Evolutionary conservation across 2,888 invertebrate species (phyloP), one percentile per base, ranked within the genome.

Genomic region (Microctonus hyperodae): DNA sequence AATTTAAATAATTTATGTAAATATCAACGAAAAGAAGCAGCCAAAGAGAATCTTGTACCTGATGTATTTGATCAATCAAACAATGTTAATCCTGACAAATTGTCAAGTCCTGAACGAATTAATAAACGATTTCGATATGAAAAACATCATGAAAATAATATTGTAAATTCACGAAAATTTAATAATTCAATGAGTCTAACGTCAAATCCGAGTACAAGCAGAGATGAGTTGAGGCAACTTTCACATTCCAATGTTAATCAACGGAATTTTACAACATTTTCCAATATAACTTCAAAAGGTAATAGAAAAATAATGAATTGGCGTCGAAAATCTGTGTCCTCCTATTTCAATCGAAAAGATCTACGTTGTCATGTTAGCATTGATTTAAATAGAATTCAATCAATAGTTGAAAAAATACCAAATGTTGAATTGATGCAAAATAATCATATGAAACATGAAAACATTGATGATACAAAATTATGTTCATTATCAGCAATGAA

Each of bases 311-410:
- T 20, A n/a, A 20, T 33, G 35, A 11, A 33, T 31, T 7, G 16
- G 13, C 28, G 35, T 25, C 44, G 22, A 28, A 40, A n/a, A 44
- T 64, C 57, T 58, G 55, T 58, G 40, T 58, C 28, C 44, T 61
- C 40, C 33, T 67, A 35, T 51, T 44, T 35, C 33, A 53, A 37
- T 37, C 20, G 2, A 48, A 59, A 64, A 44, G 33, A 62, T 48
- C 51, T 50, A 11, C 44, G 71, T 33, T 69, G 78, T 50, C 77
- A 75, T 75, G 78, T 83, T 40, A 82, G 81, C 59, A 80, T 82
- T 60, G 82, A 83, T 71, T 70, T 83, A 33, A 69, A 72, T 13
- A 81, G 75, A 69, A 78, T 82, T 64, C 73, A 69, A 44, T 65
- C 69, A 11, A 68, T 79, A 2, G 67, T 82, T 0, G 72, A 70